Evolutionary conservation across 1,140 invertebrate species (phyloP).

Genomic region (Leptinotarsa undecemlineata): DNA sequence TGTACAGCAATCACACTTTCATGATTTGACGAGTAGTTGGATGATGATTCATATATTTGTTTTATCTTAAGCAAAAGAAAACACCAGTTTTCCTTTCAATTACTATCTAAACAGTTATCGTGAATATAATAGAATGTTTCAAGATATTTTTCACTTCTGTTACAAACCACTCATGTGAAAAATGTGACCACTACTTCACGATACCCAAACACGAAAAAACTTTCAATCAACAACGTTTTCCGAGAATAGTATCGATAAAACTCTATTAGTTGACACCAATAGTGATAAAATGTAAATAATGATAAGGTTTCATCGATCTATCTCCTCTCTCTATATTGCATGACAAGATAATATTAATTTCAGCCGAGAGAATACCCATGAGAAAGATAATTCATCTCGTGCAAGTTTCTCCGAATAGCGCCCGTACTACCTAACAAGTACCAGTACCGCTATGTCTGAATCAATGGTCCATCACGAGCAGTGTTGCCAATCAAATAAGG

Average conservation of each 20-base stretch:
- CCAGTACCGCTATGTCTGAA: not conserved
- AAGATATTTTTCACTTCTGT: too few relatives aligned
- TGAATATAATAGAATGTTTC: too few relatives aligned
- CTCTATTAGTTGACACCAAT: conserved; percentile 3
- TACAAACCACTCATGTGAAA: not conserved
- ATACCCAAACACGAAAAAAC: not conserved
- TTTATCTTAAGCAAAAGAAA: too few relatives aligned
- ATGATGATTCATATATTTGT: too few relatives aligned
- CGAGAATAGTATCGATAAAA: not conserved
- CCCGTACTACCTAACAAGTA: not conserved
- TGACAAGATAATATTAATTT: not conserved
- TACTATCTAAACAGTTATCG: too few relatives aligned
- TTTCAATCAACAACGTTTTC: not conserved
- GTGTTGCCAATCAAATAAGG: too few relatives aligned
- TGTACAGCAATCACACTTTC: too few relatives aligned
- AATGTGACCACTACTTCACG: not conserved
- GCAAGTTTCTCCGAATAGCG: not conserved
- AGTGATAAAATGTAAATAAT: not conserved
- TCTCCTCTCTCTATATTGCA: not conserved
- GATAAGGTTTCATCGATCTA: not conserved
- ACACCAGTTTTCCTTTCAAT: too few relatives aligned
- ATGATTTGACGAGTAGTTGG: too few relatives aligned
- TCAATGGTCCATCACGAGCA: not conserved
- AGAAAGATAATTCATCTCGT: not conserved
- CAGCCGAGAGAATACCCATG: not conserved